Percentiles rank a stretch among this genome's conserved stretches.
These are phyloP conservation scores for Clarias magur DNA, from an alignment of 2,113 vertebrate species.

Conservation along the genomic window DNA sequence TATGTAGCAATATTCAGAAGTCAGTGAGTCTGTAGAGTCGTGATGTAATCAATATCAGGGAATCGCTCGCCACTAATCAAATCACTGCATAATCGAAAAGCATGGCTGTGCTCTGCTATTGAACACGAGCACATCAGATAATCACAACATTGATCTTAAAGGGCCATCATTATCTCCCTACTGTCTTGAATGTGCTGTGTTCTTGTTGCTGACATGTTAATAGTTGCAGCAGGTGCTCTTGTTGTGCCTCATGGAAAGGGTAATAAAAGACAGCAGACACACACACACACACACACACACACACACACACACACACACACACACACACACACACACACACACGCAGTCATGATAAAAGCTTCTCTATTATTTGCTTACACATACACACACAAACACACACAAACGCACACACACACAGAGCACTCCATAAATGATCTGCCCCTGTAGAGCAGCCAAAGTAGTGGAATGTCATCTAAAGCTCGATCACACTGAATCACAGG, in stretches of 20 bases:
- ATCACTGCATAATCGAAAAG: not conserved
- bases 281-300: not conserved
- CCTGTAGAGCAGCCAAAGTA: not conserved
- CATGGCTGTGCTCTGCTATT: not conserved
- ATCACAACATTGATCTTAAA: not conserved
- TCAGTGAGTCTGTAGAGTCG: not conserved
- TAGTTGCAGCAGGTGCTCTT: constrained; percentile 24
- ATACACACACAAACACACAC: not conserved
- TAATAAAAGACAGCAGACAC: constrained; percentile 23
- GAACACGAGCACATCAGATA: not conserved
- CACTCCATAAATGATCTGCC: constrained; percentile 22
- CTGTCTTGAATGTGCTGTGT: not conserved
- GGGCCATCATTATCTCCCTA: constrained; percentile 4
- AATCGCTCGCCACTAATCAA: not conserved
- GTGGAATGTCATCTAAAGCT: constrained; percentile 25
- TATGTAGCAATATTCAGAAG: not conserved
- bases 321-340: not conserved
- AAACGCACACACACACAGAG: constrained; percentile 28
- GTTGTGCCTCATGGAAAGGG: constrained; percentile 14
- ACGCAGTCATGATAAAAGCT: no score
- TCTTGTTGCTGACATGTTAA: constrained; percentile 11
- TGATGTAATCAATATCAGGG: not conserved
- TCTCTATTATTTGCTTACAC: not conserved
- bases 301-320: constrained; percentile 1
- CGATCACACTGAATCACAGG: constrained; percentile 25